phyloP scores from a whole-genome alignment of 2,113 vertebrate genomes.

The Strix aluco region DNA sequence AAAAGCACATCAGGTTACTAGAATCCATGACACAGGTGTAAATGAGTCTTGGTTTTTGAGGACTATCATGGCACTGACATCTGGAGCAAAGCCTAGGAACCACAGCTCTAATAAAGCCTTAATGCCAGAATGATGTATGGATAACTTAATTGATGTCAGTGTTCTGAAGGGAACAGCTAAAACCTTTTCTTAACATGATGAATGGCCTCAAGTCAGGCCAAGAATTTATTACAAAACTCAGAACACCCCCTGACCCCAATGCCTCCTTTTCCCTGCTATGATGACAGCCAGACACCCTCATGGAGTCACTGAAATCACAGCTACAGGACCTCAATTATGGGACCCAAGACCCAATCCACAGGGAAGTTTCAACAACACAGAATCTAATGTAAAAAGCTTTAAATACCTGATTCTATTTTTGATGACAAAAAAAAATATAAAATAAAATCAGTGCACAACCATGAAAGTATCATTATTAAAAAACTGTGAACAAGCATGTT shows the following conservation, averaged over 20 bases:
- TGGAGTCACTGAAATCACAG: neutral
- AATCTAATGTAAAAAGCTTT: neutral
- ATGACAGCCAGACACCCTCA: neutral
- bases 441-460: neutral
- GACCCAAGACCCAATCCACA: neutral
- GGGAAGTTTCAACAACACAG: neutral
- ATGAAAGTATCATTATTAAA: neutral
- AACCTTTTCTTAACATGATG: slow-evolving; percentile 1
- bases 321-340: neutral
- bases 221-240: neutral
- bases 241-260: neutral
- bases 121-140: neutral
- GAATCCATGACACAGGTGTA: neutral
- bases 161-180: slow-evolving; percentile 21
- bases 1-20: neutral
- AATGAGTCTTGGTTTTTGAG: neutral
- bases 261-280: neutral
- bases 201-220: neutral
- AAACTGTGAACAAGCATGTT: neutral
- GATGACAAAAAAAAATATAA: neutral
- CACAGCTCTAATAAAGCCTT: neutral
- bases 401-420: neutral
- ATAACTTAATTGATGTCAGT: neutral
- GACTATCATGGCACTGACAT: neutral
- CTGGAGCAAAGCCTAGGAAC: neutral